A percentile compares a stretch with the other conserved stretches of the same genome.
phyloP scores from a whole-genome alignment of 1,140 invertebrate species.

The Drosophila jambulina region DNA sequence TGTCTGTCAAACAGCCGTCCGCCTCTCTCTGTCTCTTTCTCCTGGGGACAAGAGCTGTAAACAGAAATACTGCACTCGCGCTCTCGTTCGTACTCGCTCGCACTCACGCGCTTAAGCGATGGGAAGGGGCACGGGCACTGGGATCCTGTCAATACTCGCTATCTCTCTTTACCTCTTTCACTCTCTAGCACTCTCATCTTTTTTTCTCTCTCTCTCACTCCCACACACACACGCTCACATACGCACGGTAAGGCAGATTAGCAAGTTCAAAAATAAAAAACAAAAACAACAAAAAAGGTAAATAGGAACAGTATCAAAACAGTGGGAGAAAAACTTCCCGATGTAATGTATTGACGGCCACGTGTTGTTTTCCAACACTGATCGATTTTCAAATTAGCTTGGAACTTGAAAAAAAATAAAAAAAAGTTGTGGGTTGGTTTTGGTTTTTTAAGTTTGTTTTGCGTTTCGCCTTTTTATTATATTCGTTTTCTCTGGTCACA shows the following conservation, averaged over 20 bases:
- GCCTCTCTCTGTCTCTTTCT: conserved; percentile 51
- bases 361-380: conserved; percentile 36
- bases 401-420: conserved; percentile 72
- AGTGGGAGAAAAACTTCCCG: conserved; percentile 47
- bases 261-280: conserved; percentile 42
- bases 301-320: conserved; percentile 10
- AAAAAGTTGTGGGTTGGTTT: conserved; percentile 57
- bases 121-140: conserved; percentile 5
- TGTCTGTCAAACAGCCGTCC: conserved; percentile 44
- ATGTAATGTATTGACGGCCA: conserved; percentile 20
- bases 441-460: conserved; percentile 68
- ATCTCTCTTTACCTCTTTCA: conserved; percentile 5
- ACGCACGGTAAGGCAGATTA: conserved; percentile 38
- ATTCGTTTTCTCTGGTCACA: conserved; percentile 50
- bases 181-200: neutral
- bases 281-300: conserved; percentile 42
- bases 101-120: conserved; percentile 26
- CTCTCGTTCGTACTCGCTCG: conserved; percentile 31
- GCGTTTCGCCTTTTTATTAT: conserved; percentile 69
- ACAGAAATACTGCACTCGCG: conserved; percentile 56
- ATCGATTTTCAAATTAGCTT: conserved; percentile 41
- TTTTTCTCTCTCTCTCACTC: conserved; percentile 5
- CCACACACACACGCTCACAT: conserved; percentile 8
- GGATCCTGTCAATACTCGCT: conserved; percentile 14
- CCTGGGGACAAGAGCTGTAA: conserved; percentile 49